These are phyloP conservation scores for Esox lucius DNA, from an alignment of 2,797 vertebrate species.

Conservation along the genomic window DNA sequence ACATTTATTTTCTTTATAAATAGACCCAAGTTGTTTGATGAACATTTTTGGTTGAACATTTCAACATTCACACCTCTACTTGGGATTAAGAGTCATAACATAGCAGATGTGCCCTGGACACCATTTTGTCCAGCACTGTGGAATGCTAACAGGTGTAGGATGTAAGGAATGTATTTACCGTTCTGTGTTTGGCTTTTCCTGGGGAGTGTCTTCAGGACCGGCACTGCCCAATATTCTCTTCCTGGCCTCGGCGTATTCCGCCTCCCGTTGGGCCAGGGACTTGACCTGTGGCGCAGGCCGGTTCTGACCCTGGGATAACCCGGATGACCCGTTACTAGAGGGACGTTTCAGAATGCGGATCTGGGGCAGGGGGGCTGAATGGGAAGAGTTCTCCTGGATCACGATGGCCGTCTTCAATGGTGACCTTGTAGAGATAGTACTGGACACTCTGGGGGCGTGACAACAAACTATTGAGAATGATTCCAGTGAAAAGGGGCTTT, in stretches of 20 bases:
- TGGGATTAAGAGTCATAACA: not conserved
- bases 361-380: constrained; percentile 87
- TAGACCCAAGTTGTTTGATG: too few species aligned
- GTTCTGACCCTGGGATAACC: constrained; percentile 76
- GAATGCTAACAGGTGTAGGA: not conserved
- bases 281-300: constrained; percentile 89
- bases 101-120: not conserved
- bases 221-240: constrained; percentile 96
- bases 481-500: not conserved
- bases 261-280: constrained; percentile 94
- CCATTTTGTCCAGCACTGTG: not conserved
- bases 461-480: not conserved
- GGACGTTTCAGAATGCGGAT: constrained; percentile 97
- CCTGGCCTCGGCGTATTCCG: constrained; percentile 94
- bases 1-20: too few species aligned
- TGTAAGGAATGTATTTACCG: constrained; percentile 62
- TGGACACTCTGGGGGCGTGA: constrained; percentile 78
- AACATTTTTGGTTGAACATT: too few species aligned
- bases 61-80: not conserved
- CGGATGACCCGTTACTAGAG: constrained; percentile 87
- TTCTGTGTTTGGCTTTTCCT: constrained; percentile 85
- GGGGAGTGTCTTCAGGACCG: constrained; percentile 89
- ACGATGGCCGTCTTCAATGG: constrained; percentile 86
- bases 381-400: constrained; percentile 92
- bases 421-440: constrained; percentile 73